Conservation (phyloP, 2,113 vertebrate genomes). For the Ammodytes dubius region DNA sequence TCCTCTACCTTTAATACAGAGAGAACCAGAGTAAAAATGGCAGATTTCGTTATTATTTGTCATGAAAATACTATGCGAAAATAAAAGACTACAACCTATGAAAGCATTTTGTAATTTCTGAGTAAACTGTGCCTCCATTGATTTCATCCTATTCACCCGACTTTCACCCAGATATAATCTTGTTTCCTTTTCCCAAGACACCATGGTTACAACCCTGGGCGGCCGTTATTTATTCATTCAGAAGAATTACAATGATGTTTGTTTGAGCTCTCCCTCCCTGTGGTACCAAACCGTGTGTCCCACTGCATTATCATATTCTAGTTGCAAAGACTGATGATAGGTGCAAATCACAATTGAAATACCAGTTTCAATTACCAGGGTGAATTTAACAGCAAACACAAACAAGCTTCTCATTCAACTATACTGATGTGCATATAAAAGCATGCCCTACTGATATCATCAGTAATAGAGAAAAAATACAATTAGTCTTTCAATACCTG, state of each 20-base stretch:
- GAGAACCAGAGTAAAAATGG: constrained; percentile 1
- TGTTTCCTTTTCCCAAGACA: constrained; percentile 38
- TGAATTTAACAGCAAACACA: constrained; percentile 53
- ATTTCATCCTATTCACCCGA: constrained; percentile 23
- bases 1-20: constrained; percentile 9
- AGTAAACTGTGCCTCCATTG: background rate
- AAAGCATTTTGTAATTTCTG: background rate
- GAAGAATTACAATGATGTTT: constrained; percentile 26
- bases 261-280: constrained; percentile 9
- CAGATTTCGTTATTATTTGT: background rate
- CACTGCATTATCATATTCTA: constrained; percentile 25
- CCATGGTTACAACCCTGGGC: constrained; percentile 13
- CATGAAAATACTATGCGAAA: background rate
- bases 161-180: constrained; percentile 41
- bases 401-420: constrained; percentile 46
- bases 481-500: constrained; percentile 65
- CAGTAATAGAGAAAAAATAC: constrained; percentile 61
- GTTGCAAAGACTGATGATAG: constrained; percentile 23
- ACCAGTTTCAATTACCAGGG: background rate
- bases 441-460: constrained; percentile 49
- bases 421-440: constrained; percentile 40
- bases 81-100: background rate
- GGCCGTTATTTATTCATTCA: constrained; percentile 54
- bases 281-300: constrained; percentile 25
- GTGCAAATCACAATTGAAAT: constrained; percentile 49